These are phyloP conservation scores for Apis laboriosa DNA, from an alignment of 1,140 invertebrate genomes.

Conservation along the genomic window DNA sequence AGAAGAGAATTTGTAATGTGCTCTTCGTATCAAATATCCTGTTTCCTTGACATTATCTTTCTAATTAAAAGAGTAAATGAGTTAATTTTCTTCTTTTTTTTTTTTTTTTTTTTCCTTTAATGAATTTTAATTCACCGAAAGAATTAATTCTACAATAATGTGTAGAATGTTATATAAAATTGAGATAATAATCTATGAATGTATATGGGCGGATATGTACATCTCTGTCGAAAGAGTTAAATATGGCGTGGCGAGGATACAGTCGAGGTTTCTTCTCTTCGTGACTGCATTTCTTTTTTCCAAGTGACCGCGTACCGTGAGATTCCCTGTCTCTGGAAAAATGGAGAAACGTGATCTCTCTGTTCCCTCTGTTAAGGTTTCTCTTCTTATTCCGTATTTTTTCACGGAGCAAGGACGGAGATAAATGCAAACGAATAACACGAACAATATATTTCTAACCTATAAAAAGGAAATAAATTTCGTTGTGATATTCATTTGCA, in stretches of 20 bases:
- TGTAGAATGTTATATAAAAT: conserved; percentile 23
- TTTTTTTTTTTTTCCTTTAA: background rate
- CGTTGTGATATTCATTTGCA: no score
- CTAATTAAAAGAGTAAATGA: background rate
- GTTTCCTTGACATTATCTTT: background rate
- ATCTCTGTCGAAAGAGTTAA: conserved; percentile 17
- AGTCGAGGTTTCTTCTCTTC: conserved; percentile 24
- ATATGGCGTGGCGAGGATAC: conserved; percentile 10
- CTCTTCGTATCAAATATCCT: background rate
- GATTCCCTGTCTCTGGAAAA: conserved; percentile 49
- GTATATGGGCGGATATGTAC: background rate
- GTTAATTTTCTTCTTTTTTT: background rate
- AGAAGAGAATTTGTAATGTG: background rate
- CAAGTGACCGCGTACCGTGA: conserved; percentile 30
- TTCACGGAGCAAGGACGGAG: background rate
- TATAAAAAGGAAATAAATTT: no score
- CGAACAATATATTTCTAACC: background rate
- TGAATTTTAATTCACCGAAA: background rate
- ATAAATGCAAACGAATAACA: background rate
- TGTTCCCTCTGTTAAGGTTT: background rate
- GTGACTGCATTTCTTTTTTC: conserved; percentile 45
- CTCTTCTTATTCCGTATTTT: background rate
- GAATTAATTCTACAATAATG: background rate
- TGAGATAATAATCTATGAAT: conserved; percentile 30
- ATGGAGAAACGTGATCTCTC: conserved; percentile 40